Base-by-base conservation (phyloP, 1,140 invertebrate genomes). In the Drosophila sucinea region DNA sequence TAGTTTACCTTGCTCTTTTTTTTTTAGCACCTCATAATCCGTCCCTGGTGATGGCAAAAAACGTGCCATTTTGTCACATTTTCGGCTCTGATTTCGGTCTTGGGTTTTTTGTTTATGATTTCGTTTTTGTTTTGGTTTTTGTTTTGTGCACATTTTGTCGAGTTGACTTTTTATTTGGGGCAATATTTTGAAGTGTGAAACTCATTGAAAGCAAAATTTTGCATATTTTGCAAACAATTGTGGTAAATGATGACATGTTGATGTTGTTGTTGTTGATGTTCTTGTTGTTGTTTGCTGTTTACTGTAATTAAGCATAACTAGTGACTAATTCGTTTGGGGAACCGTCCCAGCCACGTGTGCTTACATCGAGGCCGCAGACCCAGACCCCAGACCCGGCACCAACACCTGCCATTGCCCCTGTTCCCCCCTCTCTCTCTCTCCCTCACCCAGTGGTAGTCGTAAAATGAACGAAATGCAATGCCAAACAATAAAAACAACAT, bases 271-370 rank as follows among this genome's bases (percentile, higher is more conserved):
- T 40, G 10, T 11, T 2, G 8, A 3, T 40, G 10, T 11, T n/a
- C 3, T 11, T 33, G 29, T 29, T 5, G 10, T 17, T 25, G 23
- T 57, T 25, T 11, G 30, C 23, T 38, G 58, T 40, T 73, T 71
- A 77, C 40, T 68, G 67, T 79, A 72, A 79, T 79, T 76, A 72
- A 79, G 75, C 82, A 69, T 79, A 78, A 79, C 77, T 81, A 58
- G 58, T 76, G 67, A 73, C 75, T 82, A 76, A 86, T 82, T 81
- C 69, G 67, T 40, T 70, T 33, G 30, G 66, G 55, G 83, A 76
- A 77, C 70, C 51, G 47, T 55, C 54, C 66, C 60, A 57, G 82
- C 71, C 79, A 87, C 82, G 83, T 85, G 83, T 73, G 70, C 11
- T 51, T 47, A 76, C 60, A 71, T 71, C 70, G 70, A 58, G 67